Evolutionary conservation across 2,888 invertebrate genomes (phyloP).

Genomic region (Hydrotaea diabolus): DNA sequence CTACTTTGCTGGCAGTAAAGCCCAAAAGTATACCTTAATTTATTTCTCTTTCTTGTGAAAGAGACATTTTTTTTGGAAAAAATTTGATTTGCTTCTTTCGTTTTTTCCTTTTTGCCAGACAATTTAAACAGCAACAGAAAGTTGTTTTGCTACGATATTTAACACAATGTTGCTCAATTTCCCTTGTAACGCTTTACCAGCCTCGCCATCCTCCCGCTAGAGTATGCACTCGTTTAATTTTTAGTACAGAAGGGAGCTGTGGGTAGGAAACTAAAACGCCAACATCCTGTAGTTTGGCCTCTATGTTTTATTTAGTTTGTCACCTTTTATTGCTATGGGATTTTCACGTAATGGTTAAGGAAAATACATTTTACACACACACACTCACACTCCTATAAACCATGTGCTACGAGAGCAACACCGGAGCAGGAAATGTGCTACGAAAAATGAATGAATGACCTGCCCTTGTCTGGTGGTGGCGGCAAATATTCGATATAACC

Average conservation of each 20-base stretch:
- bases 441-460: neutral
- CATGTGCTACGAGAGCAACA: neutral
- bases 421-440: neutral
- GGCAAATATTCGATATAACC: neutral
- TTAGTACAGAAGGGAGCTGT: neutral
- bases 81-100: neutral
- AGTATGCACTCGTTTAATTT: slow-evolving; percentile 10
- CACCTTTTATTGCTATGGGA: slow-evolving; percentile 51
- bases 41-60: neutral
- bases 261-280: neutral
- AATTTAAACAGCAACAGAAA: neutral
- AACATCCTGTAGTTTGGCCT: neutral
- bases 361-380: slow-evolving; percentile 45
- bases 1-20: neutral
- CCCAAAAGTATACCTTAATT: neutral
- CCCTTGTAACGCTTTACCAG: neutral
- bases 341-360: slow-evolving; percentile 47
- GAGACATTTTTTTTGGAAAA: neutral
- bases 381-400: neutral
- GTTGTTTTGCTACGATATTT: neutral
- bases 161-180: slow-evolving; percentile 1
- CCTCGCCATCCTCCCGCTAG: neutral
- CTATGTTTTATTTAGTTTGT: slow-evolving; percentile 35
- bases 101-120: neutral
- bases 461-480: neutral